Percentiles rank a stretch among this genome's conserved stretches.
Conservation (phyloP, 2,888 invertebrate species). For the Eulithis testata region DNA sequence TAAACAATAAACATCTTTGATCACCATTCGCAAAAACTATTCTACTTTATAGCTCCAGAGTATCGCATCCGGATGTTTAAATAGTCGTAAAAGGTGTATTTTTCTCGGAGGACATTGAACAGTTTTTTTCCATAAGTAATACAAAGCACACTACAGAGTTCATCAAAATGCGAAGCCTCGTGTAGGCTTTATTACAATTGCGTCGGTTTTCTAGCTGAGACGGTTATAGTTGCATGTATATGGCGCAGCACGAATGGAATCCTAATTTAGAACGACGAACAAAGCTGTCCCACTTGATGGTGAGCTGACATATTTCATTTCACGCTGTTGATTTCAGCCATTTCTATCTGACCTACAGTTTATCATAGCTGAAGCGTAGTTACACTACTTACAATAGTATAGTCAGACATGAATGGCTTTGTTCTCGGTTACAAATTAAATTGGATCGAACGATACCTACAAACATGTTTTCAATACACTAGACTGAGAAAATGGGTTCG, state of each 20-base stretch:
- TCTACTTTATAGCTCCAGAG: constrained; percentile 37
- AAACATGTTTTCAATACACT: constrained; percentile 19
- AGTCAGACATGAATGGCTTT: constrained; percentile 10
- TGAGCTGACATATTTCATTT: constrained; percentile 42
- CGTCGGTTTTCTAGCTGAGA: constrained; percentile 53
- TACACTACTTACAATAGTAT: background rate
- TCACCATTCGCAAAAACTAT: constrained; percentile 36
- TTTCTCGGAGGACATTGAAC: constrained; percentile 36
- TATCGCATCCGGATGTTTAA: constrained; percentile 41
- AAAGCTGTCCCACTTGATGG: constrained; percentile 33
- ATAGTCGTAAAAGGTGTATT: constrained; percentile 40
- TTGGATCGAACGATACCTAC: constrained; percentile 15
- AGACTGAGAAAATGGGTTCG: constrained; percentile 20
- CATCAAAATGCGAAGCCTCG: constrained; percentile 51
- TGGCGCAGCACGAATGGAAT: constrained; percentile 40
- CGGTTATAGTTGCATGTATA: constrained; percentile 51
- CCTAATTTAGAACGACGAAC: constrained; percentile 38
- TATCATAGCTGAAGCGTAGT: constrained; percentile 9
- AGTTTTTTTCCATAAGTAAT: constrained; percentile 25
- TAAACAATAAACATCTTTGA: constrained; percentile 42
- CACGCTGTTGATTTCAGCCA: constrained; percentile 37
- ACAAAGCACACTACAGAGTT: constrained; percentile 42
- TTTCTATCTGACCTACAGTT: constrained; percentile 26
- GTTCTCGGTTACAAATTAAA: constrained; percentile 9
- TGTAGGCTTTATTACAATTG: constrained; percentile 54